Percentiles rank a stretch among this genome's conserved stretches.
phyloP scores from a whole-genome alignment of 2,113 vertebrate species.

The Naja naja region DNA sequence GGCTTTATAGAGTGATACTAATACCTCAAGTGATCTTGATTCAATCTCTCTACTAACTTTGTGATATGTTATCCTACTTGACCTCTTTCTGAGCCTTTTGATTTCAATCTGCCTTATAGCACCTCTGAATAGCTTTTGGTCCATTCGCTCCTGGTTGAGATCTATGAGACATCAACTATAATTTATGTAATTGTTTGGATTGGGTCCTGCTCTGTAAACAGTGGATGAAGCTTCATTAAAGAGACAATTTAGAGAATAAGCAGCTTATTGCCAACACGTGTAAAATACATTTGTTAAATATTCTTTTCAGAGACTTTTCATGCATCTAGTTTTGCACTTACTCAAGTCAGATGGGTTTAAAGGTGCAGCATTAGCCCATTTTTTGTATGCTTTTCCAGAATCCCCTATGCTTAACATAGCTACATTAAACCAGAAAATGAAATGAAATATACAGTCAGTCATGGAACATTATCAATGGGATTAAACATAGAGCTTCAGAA shows the following conservation, averaged over 20 bases:
- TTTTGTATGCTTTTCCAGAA: slow-evolving; percentile 30
- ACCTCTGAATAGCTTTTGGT: neutral
- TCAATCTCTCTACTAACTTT: neutral
- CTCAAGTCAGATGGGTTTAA: slow-evolving; percentile 2
- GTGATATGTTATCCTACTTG: neutral
- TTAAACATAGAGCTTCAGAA: neutral
- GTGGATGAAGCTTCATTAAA: neutral
- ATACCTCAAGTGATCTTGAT: too few relatives aligned
- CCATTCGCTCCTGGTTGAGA: accelerated
- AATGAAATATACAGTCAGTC: slow-evolving; percentile 32
- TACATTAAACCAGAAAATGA: slow-evolving; percentile 28
- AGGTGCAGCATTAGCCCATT: slow-evolving; percentile 3
- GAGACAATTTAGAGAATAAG: slow-evolving; percentile 13
- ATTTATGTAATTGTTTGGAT: slow-evolving; percentile 28
- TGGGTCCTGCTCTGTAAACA: slow-evolving; percentile 9
- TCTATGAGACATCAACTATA: slow-evolving; percentile 3
- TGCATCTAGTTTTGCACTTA: slow-evolving; percentile 14
- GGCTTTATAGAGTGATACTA: too few relatives aligned
- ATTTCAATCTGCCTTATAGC: neutral
- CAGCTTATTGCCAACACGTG: neutral
- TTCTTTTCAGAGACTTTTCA: neutral
- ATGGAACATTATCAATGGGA: slow-evolving; percentile 25
- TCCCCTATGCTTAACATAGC: slow-evolving; percentile 36
- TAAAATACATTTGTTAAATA: neutral
- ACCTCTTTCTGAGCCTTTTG: neutral